Evolutionary conservation across 2,888 invertebrate species (phyloP).

Genomic region (Embidobia sp.): DNA sequence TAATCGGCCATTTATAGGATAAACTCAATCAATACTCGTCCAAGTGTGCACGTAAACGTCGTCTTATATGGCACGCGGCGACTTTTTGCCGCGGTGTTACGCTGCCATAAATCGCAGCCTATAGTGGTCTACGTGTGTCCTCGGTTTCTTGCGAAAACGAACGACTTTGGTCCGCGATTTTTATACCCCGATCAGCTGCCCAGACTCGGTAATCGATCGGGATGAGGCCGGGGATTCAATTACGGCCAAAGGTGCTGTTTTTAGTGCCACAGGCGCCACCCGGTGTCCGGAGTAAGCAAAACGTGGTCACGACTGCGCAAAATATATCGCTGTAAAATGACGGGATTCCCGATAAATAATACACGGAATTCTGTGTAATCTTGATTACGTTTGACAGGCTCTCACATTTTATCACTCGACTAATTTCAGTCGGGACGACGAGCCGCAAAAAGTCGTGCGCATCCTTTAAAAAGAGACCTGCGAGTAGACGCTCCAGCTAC

Average conservation of each 20-base stretch:
- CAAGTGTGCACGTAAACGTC: conserved; percentile 69
- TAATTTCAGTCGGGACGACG: conserved; percentile 41
- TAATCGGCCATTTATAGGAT: conserved; percentile 76
- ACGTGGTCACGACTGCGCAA: background rate
- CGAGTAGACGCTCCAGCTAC: conserved; percentile 55
- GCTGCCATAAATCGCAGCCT: conserved; percentile 79
- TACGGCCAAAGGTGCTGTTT: too few species aligned
- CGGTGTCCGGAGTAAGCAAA: background rate
- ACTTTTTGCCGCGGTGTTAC: conserved; percentile 77
- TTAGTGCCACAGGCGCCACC: too few species aligned
- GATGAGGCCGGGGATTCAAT: too few species aligned
- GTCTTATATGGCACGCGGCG: conserved; percentile 75
- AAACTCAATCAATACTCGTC: conserved; percentile 78
- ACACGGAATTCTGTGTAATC: conserved; percentile 48
- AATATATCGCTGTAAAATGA: conserved; percentile 38
- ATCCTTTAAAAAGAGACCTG: conserved; percentile 42
- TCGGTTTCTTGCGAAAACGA: conserved; percentile 80
- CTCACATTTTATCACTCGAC: conserved; percentile 51
- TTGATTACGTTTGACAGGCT: conserved; percentile 50
- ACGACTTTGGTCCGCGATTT: too few species aligned
- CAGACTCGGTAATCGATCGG: too few species aligned
- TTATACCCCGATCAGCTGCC: conserved; percentile 56
- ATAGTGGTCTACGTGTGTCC: conserved; percentile 81
- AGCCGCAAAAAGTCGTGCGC: conserved; percentile 55
- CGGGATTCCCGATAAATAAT: conserved; percentile 45